These are phyloP conservation scores for Fregata magnificens DNA, from an alignment of 2,113 vertebrate species.

Conservation along the genomic window DNA sequence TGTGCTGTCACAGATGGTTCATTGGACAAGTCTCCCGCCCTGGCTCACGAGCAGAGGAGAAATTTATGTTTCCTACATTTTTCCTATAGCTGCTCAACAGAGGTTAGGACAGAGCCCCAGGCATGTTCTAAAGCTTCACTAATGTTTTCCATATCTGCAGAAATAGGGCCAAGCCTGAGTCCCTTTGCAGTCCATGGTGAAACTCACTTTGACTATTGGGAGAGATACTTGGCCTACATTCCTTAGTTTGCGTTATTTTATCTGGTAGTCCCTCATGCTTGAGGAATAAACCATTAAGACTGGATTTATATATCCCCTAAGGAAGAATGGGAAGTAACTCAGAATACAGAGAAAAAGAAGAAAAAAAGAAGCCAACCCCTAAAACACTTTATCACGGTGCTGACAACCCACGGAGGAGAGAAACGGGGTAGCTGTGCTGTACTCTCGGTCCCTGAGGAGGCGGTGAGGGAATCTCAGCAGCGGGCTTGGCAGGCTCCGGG, in stretches of 20 bases:
- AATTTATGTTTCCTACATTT: constrained; percentile 39
- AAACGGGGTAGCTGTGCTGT: not conserved
- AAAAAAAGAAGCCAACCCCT: not conserved
- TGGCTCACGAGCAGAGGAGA: not conserved
- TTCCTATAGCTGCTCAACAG: constrained; percentile 34
- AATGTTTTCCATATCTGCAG: constrained; percentile 34
- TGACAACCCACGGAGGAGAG: not conserved
- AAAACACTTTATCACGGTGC: not conserved
- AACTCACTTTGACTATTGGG: constrained; percentile 8
- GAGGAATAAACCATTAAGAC: constrained; percentile 1
- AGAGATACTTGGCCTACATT: constrained; percentile 19
- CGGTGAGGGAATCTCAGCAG: not conserved
- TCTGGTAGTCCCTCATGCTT: not conserved
- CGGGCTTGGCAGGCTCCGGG: not conserved
- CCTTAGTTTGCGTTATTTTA: constrained; percentile 13
- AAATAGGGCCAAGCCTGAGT: constrained; percentile 4
- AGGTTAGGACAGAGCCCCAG: constrained; percentile 20
- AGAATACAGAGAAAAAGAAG: not conserved
- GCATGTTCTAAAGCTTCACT: constrained; percentile 41
- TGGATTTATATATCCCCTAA: not conserved
- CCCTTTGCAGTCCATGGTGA: not conserved
- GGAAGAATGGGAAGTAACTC: not conserved
- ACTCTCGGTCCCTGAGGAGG: not conserved
- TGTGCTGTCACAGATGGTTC: not conserved
- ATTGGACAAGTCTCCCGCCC: not conserved